A percentile compares a stretch with the other conserved stretches of the same genome.
Conservation (phyloP, 1,140 invertebrate genomes). For the Oryzaephilus surinamensis region DNA sequence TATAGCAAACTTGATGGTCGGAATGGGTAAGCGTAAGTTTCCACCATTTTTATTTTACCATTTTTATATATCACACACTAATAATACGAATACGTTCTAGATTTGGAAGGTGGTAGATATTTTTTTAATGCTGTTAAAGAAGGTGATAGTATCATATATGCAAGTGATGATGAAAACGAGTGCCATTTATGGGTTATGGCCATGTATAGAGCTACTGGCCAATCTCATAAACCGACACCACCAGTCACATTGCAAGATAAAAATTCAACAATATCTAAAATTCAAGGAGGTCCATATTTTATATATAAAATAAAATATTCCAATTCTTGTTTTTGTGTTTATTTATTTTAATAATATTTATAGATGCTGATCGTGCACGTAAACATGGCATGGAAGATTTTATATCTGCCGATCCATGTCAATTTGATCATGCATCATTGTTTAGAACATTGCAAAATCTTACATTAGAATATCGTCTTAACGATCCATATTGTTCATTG, state of each 20-base stretch:
- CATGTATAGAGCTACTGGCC: conserved; percentile 96
- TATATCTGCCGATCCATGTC: conserved; percentile 95
- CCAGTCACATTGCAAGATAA: conserved; percentile 76
- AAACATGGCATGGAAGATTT: conserved; percentile 99
- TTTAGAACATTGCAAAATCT: conserved; percentile 88
- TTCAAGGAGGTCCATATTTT: conserved; percentile 64
- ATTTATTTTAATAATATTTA: conserved; percentile 5
- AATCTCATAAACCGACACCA: conserved; percentile 96
- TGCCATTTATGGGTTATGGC: conserved; percentile 98
- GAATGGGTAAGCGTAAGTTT: conserved; percentile 55
- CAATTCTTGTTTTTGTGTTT: not conserved
- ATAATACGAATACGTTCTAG: conserved; percentile 41
- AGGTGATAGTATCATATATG: conserved; percentile 93
- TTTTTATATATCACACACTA: conserved; percentile 4
- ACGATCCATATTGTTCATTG: conserved; percentile 94
- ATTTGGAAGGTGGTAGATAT: conserved; percentile 77
- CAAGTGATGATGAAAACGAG: conserved; percentile 97
- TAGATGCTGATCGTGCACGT: conserved; percentile 88
- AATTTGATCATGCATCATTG: conserved; percentile 86
- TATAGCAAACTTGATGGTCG: conserved; percentile 79
- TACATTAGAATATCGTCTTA: conserved; percentile 89
- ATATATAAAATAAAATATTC: not conserved
- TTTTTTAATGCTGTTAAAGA: conserved; percentile 99
- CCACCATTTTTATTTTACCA: conserved; percentile 10
- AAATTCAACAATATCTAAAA: conserved; percentile 77